Evolutionary conservation across 1,140 invertebrate species (phyloP).

Genomic region (Penaeus chinensis): DNA sequence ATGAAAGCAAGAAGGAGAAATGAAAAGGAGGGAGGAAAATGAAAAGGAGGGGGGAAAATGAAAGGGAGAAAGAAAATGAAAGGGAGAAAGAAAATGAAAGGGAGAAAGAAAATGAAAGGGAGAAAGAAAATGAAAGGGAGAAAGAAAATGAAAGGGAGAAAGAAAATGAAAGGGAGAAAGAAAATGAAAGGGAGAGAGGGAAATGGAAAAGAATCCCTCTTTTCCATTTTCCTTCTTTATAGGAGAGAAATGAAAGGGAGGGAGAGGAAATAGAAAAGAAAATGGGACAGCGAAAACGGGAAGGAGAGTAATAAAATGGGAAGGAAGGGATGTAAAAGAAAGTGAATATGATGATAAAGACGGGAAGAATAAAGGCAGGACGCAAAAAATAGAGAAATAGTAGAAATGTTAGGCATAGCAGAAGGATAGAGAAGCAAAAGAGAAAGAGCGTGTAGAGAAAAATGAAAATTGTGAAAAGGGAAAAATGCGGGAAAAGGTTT

Average conservation of each 20-base stretch:
- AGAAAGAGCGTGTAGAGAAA: neutral
- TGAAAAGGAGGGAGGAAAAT: neutral
- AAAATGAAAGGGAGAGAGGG: neutral
- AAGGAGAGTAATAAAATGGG: no score
- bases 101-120: neutral
- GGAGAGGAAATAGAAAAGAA: neutral
- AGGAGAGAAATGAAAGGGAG: slow-evolving; percentile 22
- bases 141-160: neutral
- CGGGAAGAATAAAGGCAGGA: no score
- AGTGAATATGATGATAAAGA: neutral
- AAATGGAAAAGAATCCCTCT: neutral
- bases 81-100: neutral
- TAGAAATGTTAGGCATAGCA: no score
- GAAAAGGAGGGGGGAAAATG: neutral
- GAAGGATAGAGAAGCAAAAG: neutral
- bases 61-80: neutral
- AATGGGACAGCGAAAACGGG: neutral
- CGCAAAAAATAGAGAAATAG: no score
- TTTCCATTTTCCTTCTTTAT: neutral
- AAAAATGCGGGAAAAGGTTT: no score
- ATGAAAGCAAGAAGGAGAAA: neutral
- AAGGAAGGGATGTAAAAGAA: no score
- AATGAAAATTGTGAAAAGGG: no score
- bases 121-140: neutral
- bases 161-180: neutral